Percentiles rank a stretch among this genome's conserved stretches.
These are phyloP conservation scores for Balanococcus diminutus DNA, from an alignment of 2,888 invertebrate genomes.

Conservation along the genomic window DNA sequence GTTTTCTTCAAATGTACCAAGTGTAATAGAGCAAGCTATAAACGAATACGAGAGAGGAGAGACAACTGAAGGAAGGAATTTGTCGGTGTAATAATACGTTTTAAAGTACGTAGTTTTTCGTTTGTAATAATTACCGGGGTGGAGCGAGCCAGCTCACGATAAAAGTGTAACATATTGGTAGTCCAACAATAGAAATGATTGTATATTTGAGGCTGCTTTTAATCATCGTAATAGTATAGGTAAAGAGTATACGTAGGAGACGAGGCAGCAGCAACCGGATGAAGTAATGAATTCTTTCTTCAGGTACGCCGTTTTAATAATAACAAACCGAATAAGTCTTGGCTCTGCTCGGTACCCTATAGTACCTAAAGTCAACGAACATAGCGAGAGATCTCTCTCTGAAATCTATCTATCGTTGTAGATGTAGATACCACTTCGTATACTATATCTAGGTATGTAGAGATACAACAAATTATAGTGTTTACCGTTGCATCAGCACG, in stretches of 20 bases:
- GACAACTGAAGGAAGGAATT: neutral
- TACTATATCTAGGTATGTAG: too few relatives aligned
- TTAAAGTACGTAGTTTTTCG: conserved; percentile 7
- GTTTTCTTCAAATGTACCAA: neutral
- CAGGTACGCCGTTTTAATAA: neutral
- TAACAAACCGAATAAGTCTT: neutral
- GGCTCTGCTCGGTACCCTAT: neutral
- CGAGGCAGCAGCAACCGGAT: neutral
- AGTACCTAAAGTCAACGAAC: conserved; percentile 41
- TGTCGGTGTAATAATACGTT: conserved; percentile 36
- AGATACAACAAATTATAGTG: conserved; percentile 45
- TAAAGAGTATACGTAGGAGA: neutral
- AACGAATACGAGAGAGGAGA: neutral
- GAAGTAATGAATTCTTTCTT: conserved; percentile 47
- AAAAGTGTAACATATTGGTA: conserved; percentile 49
- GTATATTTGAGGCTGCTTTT: conserved; percentile 40
- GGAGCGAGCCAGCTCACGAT: conserved; percentile 22
- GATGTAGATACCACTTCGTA: too few relatives aligned
- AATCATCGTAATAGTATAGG: conserved; percentile 44
- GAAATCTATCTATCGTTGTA: neutral
- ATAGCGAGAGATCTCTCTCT: neutral
- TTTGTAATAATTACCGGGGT: conserved; percentile 40
- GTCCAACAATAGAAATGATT: conserved; percentile 48
- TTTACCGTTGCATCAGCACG: conserved; percentile 43
- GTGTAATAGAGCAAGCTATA: neutral